Base-by-base conservation (phyloP, 2,888 invertebrate genomes). In the Linnaemya tessellans region DNA sequence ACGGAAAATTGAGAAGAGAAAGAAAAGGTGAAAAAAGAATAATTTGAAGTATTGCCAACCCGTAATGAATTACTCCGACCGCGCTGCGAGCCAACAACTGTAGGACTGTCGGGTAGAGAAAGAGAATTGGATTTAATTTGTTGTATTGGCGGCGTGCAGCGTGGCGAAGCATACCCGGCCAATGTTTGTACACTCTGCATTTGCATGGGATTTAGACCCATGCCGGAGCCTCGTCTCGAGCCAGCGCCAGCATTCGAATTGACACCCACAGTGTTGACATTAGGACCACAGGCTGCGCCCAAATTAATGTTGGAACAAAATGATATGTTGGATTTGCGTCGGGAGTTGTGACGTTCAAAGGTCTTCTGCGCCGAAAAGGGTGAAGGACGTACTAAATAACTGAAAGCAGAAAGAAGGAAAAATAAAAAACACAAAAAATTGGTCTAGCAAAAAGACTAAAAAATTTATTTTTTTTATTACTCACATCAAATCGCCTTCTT, bases 401-500 rank as follows among this genome's bases (percentile, higher is more conserved):
- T 97, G 92, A 68, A 84, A 30, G 43, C 54, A 80, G 18, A 56
- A 67, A 56, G 92, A 70, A 84, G 22, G 43, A 58, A 82, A 18
- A 58, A 67, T 51, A 62, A 46, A 15, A 20, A 15, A 13, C 41
- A 18, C 25, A 84, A 25, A 43, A 60, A n/a, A n/a, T n/a, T n/a
- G n/a, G n/a, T n/a, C n/a, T n/a, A n/a, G 79, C 20, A 58, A 68
- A 60, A 62, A 43, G 13, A 20, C 3, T 62, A 30, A 30, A 30
- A 1, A 20, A 20, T 8, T 5, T 46, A 46, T 43, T 30, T 30
- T 30, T 30, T 3, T 5, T 30, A 25, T 0, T 18, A 89, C 96
- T 95, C 94, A 99, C 96, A 99, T 97, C 82, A 99, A 96, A 93
- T 99, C 99, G 74, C 98, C 98, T 92, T 97, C 97, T 93, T 98